These are phyloP conservation scores for Cinclus cinclus DNA, from an alignment of 2,113 vertebrate genomes.

Conservation along the genomic window DNA sequence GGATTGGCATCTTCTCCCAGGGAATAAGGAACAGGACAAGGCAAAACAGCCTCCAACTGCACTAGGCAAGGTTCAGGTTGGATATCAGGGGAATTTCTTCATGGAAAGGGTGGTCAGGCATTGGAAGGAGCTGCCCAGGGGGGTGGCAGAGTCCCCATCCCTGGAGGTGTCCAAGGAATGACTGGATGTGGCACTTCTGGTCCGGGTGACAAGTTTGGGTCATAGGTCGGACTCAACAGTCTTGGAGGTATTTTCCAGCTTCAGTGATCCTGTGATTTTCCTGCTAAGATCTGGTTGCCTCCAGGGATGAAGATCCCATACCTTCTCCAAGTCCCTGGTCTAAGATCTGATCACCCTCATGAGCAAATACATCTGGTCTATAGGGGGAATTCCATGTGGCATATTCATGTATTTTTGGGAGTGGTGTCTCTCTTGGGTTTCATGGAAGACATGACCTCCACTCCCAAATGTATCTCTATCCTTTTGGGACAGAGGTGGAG, in stretches of 20 bases:
- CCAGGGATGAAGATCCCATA: not conserved
- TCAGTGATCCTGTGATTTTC: not conserved
- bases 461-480: not conserved
- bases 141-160: not conserved
- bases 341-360: not conserved
- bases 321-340: not conserved
- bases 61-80: not conserved
- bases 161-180: not conserved
- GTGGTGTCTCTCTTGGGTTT: not conserved
- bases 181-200: not conserved
- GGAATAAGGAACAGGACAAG: not conserved
- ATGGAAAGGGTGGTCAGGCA: not conserved
- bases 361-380: not conserved
- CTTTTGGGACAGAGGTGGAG: not conserved
- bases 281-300: not conserved
- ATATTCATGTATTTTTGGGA: not conserved
- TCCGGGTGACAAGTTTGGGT: not conserved
- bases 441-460: not conserved
- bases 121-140: not conserved
- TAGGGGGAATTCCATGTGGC: not conserved
- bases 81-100: not conserved
- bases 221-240: accelerated
- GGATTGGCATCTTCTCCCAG: not conserved
- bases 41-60: accelerated
- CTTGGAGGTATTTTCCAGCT: not conserved